Conservation (phyloP, 53 echinoderm and acorn worm species). For the Mesocentrotus franciscanus region DNA sequence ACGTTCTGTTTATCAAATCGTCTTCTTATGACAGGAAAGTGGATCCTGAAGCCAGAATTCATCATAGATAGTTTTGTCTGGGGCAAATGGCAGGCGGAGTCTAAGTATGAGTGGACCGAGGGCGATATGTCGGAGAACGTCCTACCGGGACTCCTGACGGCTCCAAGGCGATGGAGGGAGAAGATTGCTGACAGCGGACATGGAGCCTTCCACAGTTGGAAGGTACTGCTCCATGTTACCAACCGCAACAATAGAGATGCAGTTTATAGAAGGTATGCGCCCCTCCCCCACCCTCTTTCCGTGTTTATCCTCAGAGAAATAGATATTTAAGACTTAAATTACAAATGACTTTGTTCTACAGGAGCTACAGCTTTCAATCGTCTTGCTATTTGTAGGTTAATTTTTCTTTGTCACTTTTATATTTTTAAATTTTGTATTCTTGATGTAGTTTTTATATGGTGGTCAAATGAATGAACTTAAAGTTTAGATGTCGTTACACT, state of each 20-base stretch:
- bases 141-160: conserved; percentile 66
- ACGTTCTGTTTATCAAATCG: background rate
- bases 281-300: too few relatives aligned
- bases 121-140: background rate
- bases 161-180: conserved; percentile 83
- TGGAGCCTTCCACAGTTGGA: conserved; percentile 82
- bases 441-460: too few relatives aligned
- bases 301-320: background rate
- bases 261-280: conserved; percentile 87
- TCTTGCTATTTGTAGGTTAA: too few relatives aligned
- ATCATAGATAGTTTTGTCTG: conserved; percentile 72
- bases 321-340: background rate
- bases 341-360: too few relatives aligned
- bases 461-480: too few relatives aligned
- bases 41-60: conserved; percentile 85
- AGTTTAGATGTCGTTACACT: too few relatives aligned
- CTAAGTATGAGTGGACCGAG: conserved; percentile 82
- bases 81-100: conserved; percentile 81
- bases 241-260: conserved; percentile 71
- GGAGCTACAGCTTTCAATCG: too few relatives aligned
- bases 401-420: too few relatives aligned
- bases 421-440: too few relatives aligned
- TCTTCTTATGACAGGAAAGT: conserved; percentile 77
- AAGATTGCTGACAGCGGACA: conserved; percentile 57
- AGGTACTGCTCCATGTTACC: conserved; percentile 71